Conservation (phyloP, 1,140 invertebrate species). For the Augochlora pura region DNA sequence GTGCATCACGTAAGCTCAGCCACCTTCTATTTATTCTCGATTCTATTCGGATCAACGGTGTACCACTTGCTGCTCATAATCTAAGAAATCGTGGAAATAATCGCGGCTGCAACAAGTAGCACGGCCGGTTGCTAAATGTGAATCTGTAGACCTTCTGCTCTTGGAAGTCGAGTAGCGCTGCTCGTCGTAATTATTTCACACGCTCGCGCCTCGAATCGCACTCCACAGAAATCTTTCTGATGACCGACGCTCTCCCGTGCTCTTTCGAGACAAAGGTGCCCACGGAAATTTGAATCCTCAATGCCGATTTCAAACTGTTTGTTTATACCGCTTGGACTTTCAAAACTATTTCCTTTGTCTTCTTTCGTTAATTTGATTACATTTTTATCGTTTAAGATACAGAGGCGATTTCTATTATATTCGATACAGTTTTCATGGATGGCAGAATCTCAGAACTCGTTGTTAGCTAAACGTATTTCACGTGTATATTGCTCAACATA, state of each 20-base stretch:
- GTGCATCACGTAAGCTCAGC: constrained; percentile 41
- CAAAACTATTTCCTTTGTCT: no score
- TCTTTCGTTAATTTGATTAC: no score
- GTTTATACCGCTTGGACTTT: no score
- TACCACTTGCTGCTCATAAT: constrained; percentile 26
- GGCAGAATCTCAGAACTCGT: no score
- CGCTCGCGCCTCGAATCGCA: background rate
- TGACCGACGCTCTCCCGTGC: background rate
- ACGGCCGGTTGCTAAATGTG: background rate
- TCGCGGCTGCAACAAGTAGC: background rate
- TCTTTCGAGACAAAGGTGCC: no score
- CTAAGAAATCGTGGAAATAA: constrained; percentile 10
- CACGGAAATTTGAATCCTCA: no score
- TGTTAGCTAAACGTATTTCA: no score
- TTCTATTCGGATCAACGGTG: constrained; percentile 42
- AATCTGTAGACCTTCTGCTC: background rate
- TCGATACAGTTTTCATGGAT: no score
- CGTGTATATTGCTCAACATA: no score
- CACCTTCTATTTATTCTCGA: constrained; percentile 50
- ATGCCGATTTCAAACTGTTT: no score
- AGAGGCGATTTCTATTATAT: no score
- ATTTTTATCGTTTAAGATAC: no score
- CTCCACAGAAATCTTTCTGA: background rate
- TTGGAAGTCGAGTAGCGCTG: background rate
- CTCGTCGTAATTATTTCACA: background rate